phyloP scores from a whole-genome alignment of 2,113 vertebrate genomes.

The Daphoenositta chrysoptera region DNA sequence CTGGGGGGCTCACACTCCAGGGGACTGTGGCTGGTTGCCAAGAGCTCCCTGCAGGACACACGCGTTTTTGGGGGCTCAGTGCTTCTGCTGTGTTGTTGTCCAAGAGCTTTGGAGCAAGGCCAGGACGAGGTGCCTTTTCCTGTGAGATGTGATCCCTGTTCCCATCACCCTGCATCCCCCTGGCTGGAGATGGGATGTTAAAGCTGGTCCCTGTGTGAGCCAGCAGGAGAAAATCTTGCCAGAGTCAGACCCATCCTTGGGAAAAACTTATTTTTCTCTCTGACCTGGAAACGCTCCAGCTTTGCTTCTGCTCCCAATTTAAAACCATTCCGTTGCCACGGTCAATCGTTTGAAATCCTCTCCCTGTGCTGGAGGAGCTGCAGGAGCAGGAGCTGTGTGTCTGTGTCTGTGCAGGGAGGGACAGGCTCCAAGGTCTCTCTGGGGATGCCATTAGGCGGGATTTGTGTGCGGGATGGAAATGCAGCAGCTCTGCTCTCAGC shows the following conservation, averaged over 20 bases:
- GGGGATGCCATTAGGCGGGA: conserved; percentile 33
- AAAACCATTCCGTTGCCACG: background rate
- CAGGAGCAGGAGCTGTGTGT: background rate
- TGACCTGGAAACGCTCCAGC: conserved; percentile 12
- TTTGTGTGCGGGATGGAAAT: background rate
- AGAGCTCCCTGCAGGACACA: background rate
- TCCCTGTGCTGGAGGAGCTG: background rate
- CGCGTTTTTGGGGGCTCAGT: accelerated
- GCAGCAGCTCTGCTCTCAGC: background rate
- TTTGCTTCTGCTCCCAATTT: conserved; percentile 21
- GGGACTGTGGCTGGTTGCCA: background rate
- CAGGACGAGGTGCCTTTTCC: accelerated
- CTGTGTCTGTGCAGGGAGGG: background rate
- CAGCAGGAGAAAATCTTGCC: background rate
- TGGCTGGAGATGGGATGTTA: background rate
- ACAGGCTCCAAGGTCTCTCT: background rate
- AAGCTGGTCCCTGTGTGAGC: accelerated
- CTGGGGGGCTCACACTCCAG: background rate
- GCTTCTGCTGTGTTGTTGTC: background rate
- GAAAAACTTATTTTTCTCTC: background rate
- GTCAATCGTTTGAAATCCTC: conserved; percentile 27
- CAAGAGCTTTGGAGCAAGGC: background rate
- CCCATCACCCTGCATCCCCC: accelerated
- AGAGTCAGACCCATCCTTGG: background rate
- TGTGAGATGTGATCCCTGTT: background rate